Conservation (phyloP, 2,113 vertebrate species). For the Anhinga rufa region DNA sequence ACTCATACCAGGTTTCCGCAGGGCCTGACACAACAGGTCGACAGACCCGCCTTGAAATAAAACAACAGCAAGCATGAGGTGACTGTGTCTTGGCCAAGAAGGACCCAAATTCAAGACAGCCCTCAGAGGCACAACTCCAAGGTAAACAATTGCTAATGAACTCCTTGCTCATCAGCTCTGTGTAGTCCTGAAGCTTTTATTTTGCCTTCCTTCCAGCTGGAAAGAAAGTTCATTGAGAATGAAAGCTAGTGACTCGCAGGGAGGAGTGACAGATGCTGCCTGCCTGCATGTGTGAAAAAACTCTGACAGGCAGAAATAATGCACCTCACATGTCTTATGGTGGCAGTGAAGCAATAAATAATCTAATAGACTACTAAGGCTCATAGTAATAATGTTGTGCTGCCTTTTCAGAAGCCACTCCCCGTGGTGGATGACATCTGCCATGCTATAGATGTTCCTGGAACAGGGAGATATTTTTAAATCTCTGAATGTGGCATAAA, state of each 20-base stretch:
- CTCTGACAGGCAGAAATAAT: conserved; percentile 50
- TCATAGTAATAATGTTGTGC: conserved; percentile 21
- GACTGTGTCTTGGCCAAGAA: not conserved
- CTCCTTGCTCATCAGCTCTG: not conserved
- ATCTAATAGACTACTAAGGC: conserved; percentile 16
- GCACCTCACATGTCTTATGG: conserved; percentile 18
- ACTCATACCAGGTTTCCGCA: not conserved
- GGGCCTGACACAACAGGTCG: not conserved
- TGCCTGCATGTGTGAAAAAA: conserved; percentile 53
- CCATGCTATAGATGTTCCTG: conserved; percentile 45
- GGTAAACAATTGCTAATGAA: not conserved
- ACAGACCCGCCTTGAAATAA: not conserved
- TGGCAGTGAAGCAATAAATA: conserved; percentile 45
- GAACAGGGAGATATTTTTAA: conserved; percentile 66
- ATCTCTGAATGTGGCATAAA: conserved; percentile 53
- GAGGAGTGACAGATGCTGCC: conserved; percentile 55
- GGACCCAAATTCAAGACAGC: not conserved
- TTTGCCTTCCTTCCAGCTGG: conserved; percentile 19
- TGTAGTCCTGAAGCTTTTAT: not conserved
- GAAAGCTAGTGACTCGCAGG: conserved; percentile 31
- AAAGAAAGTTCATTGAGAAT: conserved; percentile 45
- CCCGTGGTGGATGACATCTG: conserved; percentile 33
- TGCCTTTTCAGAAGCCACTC: conserved; percentile 33
- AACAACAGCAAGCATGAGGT: not conserved
- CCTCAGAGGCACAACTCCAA: not conserved